Evolutionary conservation across 1,140 invertebrate genomes (phyloP), one percentile per base, ranked within the genome.

Genomic region (Lanistes nyassanus): DNA sequence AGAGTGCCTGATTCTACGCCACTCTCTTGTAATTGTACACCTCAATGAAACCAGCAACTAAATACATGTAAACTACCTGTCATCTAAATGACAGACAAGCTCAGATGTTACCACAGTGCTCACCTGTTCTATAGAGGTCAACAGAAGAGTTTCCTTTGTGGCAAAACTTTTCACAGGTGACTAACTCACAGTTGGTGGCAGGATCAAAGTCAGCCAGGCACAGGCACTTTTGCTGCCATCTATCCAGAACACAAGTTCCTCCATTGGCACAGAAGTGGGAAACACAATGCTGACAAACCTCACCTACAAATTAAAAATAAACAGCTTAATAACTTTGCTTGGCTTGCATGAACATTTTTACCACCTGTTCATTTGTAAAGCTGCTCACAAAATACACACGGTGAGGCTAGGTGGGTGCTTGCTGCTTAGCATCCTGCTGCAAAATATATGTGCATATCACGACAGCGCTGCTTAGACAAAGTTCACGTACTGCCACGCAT

Each of bases 201-300:
- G 70, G 68, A 34, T 75, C 67, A 34, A 68, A 75, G 39, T 55
- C 69, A n/a, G n/a, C n/a, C 7, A 53, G 67, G 58, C 78, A 80
- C n/a, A 65, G 0, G 68, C 77, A 83, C 47, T 37, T 55, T 29
- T 42, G 60, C 66, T 69, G 34, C 42, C 74, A 79, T 47, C 37
- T n/a, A 37, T 72, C 51, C 11, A 51, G 55, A 56, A 39, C 60
- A 75, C 80, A 86, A 23, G 81, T 77, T 21, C 84, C 86, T 36
- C 90, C 89, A 79, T 93, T 91, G 34, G 89, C 78, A 83, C 93
- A 94, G 73, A 87, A 88, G 0, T 81, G 47, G 65, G 88, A 87
- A 2, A 87, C 83, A 83, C 93, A 94, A 6, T 92, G 90, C 88
- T 93, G 92, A 76, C 91, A 91, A 74, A 90, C 88, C 82, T 80